Conservation (phyloP, 2,888 invertebrate genomes). For the Phalangium opilio region DNA sequence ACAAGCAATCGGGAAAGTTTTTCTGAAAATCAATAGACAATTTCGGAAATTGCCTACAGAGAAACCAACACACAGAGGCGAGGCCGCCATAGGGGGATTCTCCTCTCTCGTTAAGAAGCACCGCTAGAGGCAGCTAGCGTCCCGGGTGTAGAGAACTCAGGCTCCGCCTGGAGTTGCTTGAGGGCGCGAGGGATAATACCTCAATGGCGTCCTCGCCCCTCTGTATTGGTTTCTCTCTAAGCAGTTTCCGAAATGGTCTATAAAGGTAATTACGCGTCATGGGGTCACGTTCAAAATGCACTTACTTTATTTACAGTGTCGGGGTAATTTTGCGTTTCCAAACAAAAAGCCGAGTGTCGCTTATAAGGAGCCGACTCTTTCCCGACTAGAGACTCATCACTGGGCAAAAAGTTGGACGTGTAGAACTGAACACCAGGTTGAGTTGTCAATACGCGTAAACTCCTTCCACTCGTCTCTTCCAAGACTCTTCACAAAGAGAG, state of each 20-base stretch:
- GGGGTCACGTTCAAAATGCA: too few species aligned
- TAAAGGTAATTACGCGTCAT: constrained; percentile 57
- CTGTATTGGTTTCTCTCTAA: too few species aligned
- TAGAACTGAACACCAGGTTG: constrained; percentile 86
- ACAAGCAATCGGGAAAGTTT: too few species aligned
- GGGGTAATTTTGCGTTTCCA: constrained; percentile 85
- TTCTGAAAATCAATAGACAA: too few species aligned
- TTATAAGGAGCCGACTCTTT: constrained; percentile 53
- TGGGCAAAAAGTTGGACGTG: constrained; percentile 56
- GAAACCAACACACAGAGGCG: too few species aligned
- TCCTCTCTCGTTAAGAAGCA: too few species aligned
- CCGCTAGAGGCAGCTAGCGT: too few species aligned
- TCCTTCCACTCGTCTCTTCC: constrained; percentile 41
- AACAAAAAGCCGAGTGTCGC: constrained; percentile 64
- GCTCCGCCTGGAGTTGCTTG: constrained; percentile 77
- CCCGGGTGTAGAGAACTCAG: constrained; percentile 56
- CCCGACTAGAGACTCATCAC: constrained; percentile 44
- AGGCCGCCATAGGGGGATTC: constrained; percentile 37
- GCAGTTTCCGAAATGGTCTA: too few species aligned
- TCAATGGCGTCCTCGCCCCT: too few species aligned
- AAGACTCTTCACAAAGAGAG: too few species aligned
- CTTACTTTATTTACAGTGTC: constrained; percentile 35
- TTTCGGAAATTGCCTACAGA: too few species aligned
- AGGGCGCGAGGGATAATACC: constrained; percentile 76
- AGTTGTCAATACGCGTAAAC: constrained; percentile 62